These are phyloP conservation scores for Spodoptera exigua DNA, from an alignment of 2,888 invertebrate genomes.

Conservation along the genomic window DNA sequence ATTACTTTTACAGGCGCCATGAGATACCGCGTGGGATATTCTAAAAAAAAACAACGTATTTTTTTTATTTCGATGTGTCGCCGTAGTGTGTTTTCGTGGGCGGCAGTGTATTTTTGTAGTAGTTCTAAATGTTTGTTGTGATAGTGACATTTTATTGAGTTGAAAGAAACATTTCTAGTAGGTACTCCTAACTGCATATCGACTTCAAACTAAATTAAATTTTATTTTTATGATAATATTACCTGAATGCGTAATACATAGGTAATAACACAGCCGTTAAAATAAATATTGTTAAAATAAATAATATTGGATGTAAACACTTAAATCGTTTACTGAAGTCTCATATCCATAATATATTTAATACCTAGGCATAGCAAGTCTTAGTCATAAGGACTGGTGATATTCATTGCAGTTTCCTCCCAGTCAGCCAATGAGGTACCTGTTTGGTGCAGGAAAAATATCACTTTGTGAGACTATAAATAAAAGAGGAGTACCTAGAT, in stretches of 20 bases:
- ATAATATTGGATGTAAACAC: conserved; percentile 13
- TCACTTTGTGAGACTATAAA: neutral
- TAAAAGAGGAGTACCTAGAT: too few species aligned
- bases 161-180: too few species aligned
- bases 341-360: conserved; percentile 26
- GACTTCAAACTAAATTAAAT: too few species aligned
- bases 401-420: conserved; percentile 30
- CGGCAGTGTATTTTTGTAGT: conserved; percentile 14
- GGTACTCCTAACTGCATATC: too few species aligned
- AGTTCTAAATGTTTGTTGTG: conserved; percentile 30
- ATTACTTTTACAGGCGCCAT: conserved; percentile 46
- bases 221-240: too few species aligned
- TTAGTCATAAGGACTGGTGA: conserved; percentile 25
- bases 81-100: conserved; percentile 31
- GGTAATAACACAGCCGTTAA: too few species aligned
- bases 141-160: neutral
- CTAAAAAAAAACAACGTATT: conserved; percentile 13
- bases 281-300: too few species aligned
- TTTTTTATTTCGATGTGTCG: conserved; percentile 39
- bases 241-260: too few species aligned
- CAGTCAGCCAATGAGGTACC: conserved; percentile 1
- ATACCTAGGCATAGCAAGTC: conserved; percentile 7
- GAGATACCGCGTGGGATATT: conserved; percentile 17
- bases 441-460: conserved; percentile 28
- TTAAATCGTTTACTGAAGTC: conserved; percentile 13